phyloP scores from a whole-genome alignment of 1,140 invertebrate species.

The Lutraria rhynchaena region DNA sequence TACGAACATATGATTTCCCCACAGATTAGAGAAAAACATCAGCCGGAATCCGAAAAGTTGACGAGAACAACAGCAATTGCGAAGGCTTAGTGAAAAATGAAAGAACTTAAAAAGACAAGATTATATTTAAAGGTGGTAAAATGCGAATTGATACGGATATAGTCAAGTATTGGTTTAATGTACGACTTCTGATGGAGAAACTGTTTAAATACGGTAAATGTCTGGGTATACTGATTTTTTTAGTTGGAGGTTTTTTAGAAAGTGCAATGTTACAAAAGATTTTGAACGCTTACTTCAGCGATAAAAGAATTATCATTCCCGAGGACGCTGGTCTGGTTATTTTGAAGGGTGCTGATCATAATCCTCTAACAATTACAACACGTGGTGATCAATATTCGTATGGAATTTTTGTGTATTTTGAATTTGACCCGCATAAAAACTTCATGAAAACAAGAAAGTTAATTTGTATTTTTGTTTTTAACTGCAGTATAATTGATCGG shows the following conservation, averaged over 20 bases:
- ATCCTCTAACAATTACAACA: conserved; percentile 7
- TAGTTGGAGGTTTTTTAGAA: conserved; percentile 34
- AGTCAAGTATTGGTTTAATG: conserved; percentile 22
- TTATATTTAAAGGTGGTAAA: too few relatives aligned
- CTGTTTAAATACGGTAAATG: background rate
- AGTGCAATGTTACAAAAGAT: background rate
- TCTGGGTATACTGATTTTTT: background rate
- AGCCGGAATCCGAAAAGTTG: too few relatives aligned
- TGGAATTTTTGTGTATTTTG: background rate
- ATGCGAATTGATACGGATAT: conserved; percentile 11
- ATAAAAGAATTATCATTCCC: conserved; percentile 1
- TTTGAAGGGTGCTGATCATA: conserved; percentile 33
- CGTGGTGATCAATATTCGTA: conserved; percentile 20
- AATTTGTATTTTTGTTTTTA: too few relatives aligned
- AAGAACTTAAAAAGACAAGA: too few relatives aligned
- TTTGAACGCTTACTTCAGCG: background rate
- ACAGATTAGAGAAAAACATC: too few relatives aligned
- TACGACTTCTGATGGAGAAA: background rate
- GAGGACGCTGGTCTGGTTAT: conserved; percentile 17
- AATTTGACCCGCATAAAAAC: too few relatives aligned
- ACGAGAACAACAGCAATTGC: too few relatives aligned
- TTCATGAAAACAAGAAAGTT: too few relatives aligned
- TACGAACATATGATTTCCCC: too few relatives aligned
- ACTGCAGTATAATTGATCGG: too few relatives aligned
- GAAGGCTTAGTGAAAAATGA: too few relatives aligned